Percentiles rank a stretch among this genome's conserved stretches.
Evolutionary conservation across 2,113 vertebrate species (phyloP).

Genomic region (Cyanoderma ruficeps): DNA sequence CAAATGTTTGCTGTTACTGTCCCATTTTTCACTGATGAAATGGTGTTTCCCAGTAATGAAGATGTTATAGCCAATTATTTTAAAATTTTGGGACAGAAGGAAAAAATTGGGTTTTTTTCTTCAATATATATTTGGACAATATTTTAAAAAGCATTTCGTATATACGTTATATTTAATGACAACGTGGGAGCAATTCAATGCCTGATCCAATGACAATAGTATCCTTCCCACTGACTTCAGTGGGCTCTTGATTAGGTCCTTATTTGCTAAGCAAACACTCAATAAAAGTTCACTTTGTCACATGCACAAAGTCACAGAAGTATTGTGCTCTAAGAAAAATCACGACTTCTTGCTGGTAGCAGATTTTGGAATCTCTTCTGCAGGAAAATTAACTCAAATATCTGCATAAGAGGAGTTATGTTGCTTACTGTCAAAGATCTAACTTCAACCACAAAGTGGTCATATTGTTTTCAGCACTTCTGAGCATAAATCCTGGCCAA

Average conservation of each 20-base stretch:
- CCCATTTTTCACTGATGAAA: not conserved
- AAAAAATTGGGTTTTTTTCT: not conserved
- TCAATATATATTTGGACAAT: not conserved
- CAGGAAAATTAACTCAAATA: not conserved
- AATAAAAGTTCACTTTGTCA: not conserved
- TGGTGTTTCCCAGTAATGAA: not conserved
- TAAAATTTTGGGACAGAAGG: not conserved
- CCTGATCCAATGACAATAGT: not conserved
- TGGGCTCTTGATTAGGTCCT: not conserved
- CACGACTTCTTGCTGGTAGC: not conserved
- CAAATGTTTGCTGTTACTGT: not conserved
- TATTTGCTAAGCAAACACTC: slow-evolving; percentile 30
- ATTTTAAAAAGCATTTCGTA: not conserved
- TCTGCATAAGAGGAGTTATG: not conserved
- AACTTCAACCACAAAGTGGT: not conserved
- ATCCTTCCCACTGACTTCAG: not conserved
- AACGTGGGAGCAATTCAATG: not conserved
- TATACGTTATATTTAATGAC: not conserved
- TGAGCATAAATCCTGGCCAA: not conserved
- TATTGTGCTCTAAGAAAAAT: not conserved
- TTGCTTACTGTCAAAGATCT: not conserved
- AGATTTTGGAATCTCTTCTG: not conserved
- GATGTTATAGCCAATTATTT: not conserved
- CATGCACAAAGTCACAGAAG: not conserved
- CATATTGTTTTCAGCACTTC: not conserved